Evolutionary conservation across 2,888 invertebrate species (phyloP).

Genomic region (Villa cingulata): DNA sequence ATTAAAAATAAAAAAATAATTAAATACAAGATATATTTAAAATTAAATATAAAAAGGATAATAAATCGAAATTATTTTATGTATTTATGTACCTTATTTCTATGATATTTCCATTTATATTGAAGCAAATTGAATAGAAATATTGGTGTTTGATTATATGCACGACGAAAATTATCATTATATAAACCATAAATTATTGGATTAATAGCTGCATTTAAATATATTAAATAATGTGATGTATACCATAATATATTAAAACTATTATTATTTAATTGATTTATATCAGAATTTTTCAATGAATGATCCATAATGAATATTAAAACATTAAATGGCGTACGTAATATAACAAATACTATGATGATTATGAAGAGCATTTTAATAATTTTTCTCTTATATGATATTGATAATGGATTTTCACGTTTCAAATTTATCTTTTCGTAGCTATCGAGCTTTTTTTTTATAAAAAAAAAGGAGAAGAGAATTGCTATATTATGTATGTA

Average conservation of each 20-base stretch:
- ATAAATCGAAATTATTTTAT: no score
- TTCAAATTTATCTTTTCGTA: conserved; percentile 48
- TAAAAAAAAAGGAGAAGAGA: no score
- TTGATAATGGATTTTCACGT: conserved; percentile 46
- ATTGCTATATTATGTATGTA: no score
- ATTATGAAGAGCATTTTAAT: conserved; percentile 58
- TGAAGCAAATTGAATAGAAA: conserved; percentile 19
- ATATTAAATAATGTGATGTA: conserved; percentile 52
- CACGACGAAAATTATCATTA: conserved; percentile 53
- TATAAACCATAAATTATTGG: conserved; percentile 65
- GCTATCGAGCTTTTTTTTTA: conserved; percentile 51
- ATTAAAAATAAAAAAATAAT: background rate
- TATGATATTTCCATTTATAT: conserved; percentile 9
- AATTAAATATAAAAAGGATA: no score
- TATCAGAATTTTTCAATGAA: conserved; percentile 32
- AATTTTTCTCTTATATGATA: conserved; percentile 53
- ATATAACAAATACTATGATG: conserved; percentile 49
- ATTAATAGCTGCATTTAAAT: conserved; percentile 58
- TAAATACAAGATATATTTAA: no score
- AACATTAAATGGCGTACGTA: conserved; percentile 61
- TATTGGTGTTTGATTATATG: conserved; percentile 47
- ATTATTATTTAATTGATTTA: conserved; percentile 40
- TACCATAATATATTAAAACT: conserved; percentile 50
- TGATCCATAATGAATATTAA: conserved; percentile 51
- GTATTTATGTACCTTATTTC: background rate